Base-by-base conservation (phyloP, 2,888 invertebrate species). In the Piscicola geometra region DNA sequence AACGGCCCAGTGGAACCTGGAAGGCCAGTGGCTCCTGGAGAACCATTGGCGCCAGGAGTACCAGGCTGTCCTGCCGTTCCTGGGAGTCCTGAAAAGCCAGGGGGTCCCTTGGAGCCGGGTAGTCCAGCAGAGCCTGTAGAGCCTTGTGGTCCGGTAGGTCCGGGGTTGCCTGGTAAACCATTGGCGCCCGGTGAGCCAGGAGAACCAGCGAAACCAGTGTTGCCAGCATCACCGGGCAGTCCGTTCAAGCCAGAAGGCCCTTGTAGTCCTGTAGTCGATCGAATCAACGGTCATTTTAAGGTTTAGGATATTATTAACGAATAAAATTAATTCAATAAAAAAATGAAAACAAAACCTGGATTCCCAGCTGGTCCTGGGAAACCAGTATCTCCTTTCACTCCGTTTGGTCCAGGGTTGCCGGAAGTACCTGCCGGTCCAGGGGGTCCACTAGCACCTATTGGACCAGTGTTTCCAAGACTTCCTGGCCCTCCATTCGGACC, bases 391-490 rank as follows among this genome's bases (percentile, higher is more conserved):
- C 77, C 77, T 70, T 33, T 32, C 9, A 5, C 33, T 5, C 67
- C 67, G 30, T 28, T 67, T n/a, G 28, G 5, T n/a, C 77, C 77
- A 52, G 32, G 71, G 56, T 60, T 30, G 9, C 77, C 77, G 3
- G 64, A 71, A 70, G 50, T 41, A 50, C 77, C 77, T 41, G 35
- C 15, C n/a, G 3, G 12, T 56, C 77, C 77, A 66, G 56, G 1
- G 66, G 21, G 50, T 68, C 77, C 77, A 41, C 64, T 64, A 68
- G 30, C n/a, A 28, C 77, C 77, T 30, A 66, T 15, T 30, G 75
- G 52, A 0, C 77, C 77, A 21, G 52, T 2, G 5, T 28, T n/a
- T 47, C 77, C 77, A 35, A 5, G 41, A 12, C 47, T 32, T 18
- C 77, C 76, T 41, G 73, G 9, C 0, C 18, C 32, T 36, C 76